A percentile compares a stretch with the other conserved stretches of the same genome.
These are phyloP conservation scores for Pollenia griseotomentosa DNA, from an alignment of 2,888 invertebrate species.

Conservation along the genomic window DNA sequence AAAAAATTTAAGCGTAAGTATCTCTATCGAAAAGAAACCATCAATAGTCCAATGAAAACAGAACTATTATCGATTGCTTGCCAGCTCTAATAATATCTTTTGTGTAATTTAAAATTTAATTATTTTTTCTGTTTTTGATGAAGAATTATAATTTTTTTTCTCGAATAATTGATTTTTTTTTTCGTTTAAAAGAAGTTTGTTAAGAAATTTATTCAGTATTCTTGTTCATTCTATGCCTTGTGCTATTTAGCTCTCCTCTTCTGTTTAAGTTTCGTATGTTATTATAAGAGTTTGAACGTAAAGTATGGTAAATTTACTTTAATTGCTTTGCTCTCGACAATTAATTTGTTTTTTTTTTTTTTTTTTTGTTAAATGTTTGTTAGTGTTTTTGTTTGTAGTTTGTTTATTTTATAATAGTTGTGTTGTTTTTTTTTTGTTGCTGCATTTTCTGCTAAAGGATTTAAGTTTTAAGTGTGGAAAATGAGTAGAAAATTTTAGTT, in stretches of 20 bases:
- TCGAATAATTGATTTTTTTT: too few relatives aligned
- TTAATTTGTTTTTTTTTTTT: conserved; percentile 57
- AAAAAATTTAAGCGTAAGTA: too few relatives aligned
- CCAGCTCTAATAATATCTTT: too few relatives aligned
- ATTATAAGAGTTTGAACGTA: conserved; percentile 47
- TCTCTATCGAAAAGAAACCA: too few relatives aligned
- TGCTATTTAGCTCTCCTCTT: conserved; percentile 13
- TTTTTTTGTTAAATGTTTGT: conserved; percentile 5
- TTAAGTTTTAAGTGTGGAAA: conserved; percentile 66
- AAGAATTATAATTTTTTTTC: too few relatives aligned
- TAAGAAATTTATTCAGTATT: too few relatives aligned
- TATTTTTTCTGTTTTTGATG: too few relatives aligned
- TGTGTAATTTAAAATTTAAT: too few relatives aligned
- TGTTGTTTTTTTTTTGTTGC: conserved; percentile 1
- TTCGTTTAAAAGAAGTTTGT: too few relatives aligned
- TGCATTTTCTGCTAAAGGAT: conserved; percentile 41
- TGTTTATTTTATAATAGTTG: conserved; percentile 33
- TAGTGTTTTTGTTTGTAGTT: conserved; percentile 23
- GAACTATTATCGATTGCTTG: too few relatives aligned
- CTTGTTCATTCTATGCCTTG: background rate
- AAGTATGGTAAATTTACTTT: conserved; percentile 70
- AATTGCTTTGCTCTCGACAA: conserved; percentile 71
- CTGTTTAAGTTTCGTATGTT: conserved; percentile 8
- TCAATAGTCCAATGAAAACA: too few relatives aligned
- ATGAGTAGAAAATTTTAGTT: conserved; percentile 54